phyloP scores from a whole-genome alignment of 2,888 invertebrate genomes.

The Parasteatoda lunata region DNA sequence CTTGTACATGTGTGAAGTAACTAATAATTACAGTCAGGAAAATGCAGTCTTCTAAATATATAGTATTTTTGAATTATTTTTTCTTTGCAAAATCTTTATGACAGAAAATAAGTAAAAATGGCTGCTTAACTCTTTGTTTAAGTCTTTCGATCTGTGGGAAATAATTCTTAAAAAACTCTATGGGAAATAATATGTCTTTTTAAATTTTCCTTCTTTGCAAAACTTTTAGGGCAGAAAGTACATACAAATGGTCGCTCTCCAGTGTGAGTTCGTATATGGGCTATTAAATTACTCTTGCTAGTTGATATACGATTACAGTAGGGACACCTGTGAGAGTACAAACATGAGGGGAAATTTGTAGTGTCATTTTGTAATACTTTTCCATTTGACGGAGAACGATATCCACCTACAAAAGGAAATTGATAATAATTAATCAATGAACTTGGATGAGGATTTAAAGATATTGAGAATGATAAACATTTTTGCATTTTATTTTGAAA shows the following conservation, averaged over 20 bases:
- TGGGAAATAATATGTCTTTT: slow-evolving; percentile 8
- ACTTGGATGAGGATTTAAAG: too few relatives aligned
- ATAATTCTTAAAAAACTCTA: background rate
- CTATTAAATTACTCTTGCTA: background rate
- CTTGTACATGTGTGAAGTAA: too few relatives aligned
- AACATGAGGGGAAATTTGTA: background rate
- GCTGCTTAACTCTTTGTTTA: too few relatives aligned
- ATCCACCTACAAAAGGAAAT: too few relatives aligned
- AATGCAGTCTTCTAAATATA: too few relatives aligned
- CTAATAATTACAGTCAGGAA: too few relatives aligned
- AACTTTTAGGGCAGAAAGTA: slow-evolving; percentile 13
- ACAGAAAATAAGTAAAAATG: too few relatives aligned
- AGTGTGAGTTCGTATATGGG: slow-evolving; percentile 27
- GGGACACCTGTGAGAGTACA: background rate
- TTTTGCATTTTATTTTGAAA: too few relatives aligned
- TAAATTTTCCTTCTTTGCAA: slow-evolving; percentile 13
- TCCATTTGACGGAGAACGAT: background rate
- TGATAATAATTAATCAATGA: too few relatives aligned
- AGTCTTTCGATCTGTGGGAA: background rate
- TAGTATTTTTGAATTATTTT: too few relatives aligned
- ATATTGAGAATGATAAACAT: too few relatives aligned
- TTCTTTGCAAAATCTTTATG: too few relatives aligned
- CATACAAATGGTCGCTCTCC: slow-evolving; percentile 32
- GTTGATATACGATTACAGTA: slow-evolving; percentile 3
- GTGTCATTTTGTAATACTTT: background rate